Evolutionary conservation across 2,113 vertebrate genomes (phyloP).

Genomic region (Saccopteryx bilineata): DNA sequence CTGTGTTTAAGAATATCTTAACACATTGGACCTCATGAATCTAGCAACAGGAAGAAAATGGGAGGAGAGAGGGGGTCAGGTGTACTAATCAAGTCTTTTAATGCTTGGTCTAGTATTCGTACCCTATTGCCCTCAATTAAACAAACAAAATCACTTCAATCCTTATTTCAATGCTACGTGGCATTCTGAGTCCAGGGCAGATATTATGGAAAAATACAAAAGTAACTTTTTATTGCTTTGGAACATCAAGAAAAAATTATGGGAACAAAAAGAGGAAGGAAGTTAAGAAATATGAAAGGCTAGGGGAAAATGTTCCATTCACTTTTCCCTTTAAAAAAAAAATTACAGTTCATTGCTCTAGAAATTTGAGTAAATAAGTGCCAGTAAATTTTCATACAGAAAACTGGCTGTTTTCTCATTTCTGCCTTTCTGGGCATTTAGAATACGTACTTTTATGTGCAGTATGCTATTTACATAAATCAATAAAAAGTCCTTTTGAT

Average conservation of each 20-base stretch:
- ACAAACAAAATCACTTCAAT: background rate
- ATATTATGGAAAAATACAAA: slow-evolving; percentile 55
- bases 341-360: slow-evolving; percentile 27
- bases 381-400: slow-evolving; percentile 59
- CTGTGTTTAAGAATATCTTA: slow-evolving; percentile 38
- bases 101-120: slow-evolving; percentile 11
- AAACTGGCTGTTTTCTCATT: slow-evolving; percentile 39
- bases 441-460: background rate
- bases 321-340: background rate
- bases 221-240: slow-evolving; percentile 49
- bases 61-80: background rate
- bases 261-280: slow-evolving; percentile 76
- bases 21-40: slow-evolving; percentile 40
- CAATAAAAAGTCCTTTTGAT: slow-evolving; percentile 29
- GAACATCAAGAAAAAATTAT: slow-evolving; percentile 43
- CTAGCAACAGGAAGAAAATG: slow-evolving; percentile 36
- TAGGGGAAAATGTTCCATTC: slow-evolving; percentile 47
- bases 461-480: slow-evolving; percentile 30
- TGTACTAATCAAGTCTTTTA: slow-evolving; percentile 55
- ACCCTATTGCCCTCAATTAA: background rate
- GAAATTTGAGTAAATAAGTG: slow-evolving; percentile 67
- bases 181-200: background rate
- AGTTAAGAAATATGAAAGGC: slow-evolving; percentile 75
- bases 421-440: background rate
- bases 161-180: slow-evolving; percentile 33